Evolutionary conservation across 92 coral and sea anemone genomes (phyloP).

Genomic region (Palythoa heliodiscus): DNA sequence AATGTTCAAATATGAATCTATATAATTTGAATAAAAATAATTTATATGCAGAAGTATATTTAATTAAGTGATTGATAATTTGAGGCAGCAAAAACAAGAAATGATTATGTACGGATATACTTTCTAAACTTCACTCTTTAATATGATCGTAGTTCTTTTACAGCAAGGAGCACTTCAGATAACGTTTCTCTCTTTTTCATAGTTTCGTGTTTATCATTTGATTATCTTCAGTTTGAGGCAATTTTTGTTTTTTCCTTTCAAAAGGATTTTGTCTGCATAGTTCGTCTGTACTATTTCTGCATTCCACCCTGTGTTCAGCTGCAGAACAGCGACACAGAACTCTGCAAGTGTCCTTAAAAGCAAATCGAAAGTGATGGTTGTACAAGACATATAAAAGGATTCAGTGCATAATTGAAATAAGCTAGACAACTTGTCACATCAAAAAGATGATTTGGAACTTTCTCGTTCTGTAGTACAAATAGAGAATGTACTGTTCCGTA

Average conservation of each 20-base stretch:
- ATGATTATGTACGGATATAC: too few relatives aligned
- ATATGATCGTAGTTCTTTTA: too few relatives aligned
- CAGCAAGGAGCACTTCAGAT: too few relatives aligned
- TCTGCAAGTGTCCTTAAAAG: constrained; percentile 4
- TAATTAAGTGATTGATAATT: too few relatives aligned
- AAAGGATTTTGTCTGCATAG: background rate
- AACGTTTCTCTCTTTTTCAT: background rate
- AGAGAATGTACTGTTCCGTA: constrained; percentile 6
- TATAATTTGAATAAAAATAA: too few relatives aligned
- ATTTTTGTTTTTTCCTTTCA: background rate
- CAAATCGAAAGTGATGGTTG: constrained; percentile 10
- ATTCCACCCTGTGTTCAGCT: background rate
- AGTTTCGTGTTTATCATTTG: background rate
- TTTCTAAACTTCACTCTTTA: too few relatives aligned
- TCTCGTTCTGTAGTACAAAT: background rate
- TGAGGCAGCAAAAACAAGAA: too few relatives aligned
- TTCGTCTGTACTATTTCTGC: background rate
- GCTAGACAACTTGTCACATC: constrained; percentile 23
- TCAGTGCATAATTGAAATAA: background rate
- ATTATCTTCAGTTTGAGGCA: background rate
- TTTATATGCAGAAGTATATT: too few relatives aligned
- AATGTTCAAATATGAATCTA: too few relatives aligned
- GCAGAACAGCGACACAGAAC: background rate
- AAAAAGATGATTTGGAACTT: background rate
- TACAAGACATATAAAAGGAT: background rate